These are phyloP conservation scores for Rachycentron canadum DNA, from an alignment of 2,797 vertebrate species.

Conservation along the genomic window DNA sequence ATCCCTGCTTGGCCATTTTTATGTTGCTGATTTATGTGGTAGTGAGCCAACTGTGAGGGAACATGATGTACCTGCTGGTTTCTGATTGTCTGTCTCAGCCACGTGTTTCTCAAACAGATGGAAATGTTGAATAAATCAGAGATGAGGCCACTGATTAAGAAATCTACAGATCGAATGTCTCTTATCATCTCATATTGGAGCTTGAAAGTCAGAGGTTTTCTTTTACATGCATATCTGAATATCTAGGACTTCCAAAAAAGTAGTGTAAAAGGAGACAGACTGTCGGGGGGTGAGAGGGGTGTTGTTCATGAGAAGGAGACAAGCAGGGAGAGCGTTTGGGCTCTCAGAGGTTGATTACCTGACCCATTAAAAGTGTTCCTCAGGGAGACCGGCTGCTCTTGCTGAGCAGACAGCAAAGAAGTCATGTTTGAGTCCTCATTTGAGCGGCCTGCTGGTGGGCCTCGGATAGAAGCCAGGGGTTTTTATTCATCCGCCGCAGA, in stretches of 20 bases:
- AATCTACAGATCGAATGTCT: background rate
- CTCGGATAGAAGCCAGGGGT: slow-evolving; percentile 37
- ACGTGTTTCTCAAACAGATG: too few relatives aligned
- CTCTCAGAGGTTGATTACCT: slow-evolving; percentile 53
- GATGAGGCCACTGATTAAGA: background rate
- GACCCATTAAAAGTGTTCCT: slow-evolving; percentile 64
- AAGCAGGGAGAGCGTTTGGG: slow-evolving; percentile 21
- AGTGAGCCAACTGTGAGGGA: too few relatives aligned
- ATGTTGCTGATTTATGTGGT: too few relatives aligned
- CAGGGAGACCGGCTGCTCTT: slow-evolving; percentile 37
- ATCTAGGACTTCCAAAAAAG: background rate
- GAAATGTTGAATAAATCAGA: background rate
- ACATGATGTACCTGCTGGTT: too few relatives aligned
- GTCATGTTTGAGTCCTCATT: slow-evolving; percentile 37
- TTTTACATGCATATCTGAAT: background rate
- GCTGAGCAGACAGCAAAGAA: slow-evolving; percentile 47
- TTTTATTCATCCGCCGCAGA: slow-evolving; percentile 51
- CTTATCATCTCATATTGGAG: too few relatives aligned
- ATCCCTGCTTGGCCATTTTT: too few relatives aligned
- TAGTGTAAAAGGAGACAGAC: slow-evolving; percentile 1
- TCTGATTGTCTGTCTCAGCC: too few relatives aligned
- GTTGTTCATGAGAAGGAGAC: slow-evolving; percentile 22
- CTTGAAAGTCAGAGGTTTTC: background rate
- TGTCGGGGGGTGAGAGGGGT: slow-evolving; percentile 9
- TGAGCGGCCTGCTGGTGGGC: slow-evolving; percentile 39